phyloP scores from a whole-genome alignment of 2,888 invertebrate species.

The Malthinus seriepunctatus region DNA sequence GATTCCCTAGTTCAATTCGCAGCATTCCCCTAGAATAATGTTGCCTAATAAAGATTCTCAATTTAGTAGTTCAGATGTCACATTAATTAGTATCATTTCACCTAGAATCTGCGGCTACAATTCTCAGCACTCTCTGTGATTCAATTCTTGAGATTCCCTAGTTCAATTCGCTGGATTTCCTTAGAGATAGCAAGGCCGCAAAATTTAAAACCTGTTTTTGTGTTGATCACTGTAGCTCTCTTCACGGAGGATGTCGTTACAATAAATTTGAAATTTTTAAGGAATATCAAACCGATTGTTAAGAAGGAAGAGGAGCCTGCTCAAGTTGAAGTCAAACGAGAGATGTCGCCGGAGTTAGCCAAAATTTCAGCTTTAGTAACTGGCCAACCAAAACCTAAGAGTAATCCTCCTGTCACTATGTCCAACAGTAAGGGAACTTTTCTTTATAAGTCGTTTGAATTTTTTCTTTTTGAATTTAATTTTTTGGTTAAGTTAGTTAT shows the following conservation, averaged over 20 bases:
- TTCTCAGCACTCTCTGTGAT: too few relatives aligned
- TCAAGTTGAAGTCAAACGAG: slow-evolving; percentile 61
- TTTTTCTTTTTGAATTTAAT: not conserved
- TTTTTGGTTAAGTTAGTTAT: not conserved
- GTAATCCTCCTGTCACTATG: slow-evolving; percentile 23
- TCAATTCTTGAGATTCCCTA: too few relatives aligned
- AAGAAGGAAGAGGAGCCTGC: slow-evolving; percentile 60
- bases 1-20: too few relatives aligned
- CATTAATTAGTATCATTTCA: too few relatives aligned
- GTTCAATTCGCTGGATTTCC: too few relatives aligned
- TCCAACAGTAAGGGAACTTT: not conserved
- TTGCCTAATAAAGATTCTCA: too few relatives aligned
- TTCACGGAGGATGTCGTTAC: not conserved
- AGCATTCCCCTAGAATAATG: too few relatives aligned
- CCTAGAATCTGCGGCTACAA: too few relatives aligned
- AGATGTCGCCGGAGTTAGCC: slow-evolving; percentile 80
- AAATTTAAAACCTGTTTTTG: too few relatives aligned
- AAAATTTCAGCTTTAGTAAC: slow-evolving; percentile 83
- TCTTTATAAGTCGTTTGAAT: not conserved
- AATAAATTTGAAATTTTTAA: slow-evolving; percentile 35
- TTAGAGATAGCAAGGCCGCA: too few relatives aligned
- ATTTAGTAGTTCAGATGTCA: too few relatives aligned
- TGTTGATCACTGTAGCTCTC: not conserved
- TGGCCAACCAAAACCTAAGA: slow-evolving; percentile 76
- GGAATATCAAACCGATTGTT: slow-evolving; percentile 70